These are phyloP conservation scores for Germaria angustata DNA, from an alignment of 2,888 invertebrate species.

Conservation along the genomic window DNA sequence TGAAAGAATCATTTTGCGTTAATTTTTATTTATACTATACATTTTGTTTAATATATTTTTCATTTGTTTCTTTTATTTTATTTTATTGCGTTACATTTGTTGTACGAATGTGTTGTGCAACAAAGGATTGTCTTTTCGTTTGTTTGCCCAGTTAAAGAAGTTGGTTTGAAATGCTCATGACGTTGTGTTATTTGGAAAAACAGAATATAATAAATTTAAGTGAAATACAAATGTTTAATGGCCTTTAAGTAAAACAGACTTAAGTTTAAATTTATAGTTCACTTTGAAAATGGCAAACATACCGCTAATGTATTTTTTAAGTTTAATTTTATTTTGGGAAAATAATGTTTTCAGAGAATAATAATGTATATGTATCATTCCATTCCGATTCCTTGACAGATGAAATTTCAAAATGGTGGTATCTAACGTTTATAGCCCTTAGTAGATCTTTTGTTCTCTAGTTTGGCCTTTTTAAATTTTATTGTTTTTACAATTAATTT, in stretches of 20 bases:
- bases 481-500: no score
- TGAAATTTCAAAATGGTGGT: no score
- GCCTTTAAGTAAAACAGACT: conserved; percentile 46
- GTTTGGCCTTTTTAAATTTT: no score
- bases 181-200: conserved; percentile 12
- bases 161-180: conserved; percentile 62
- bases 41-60: conserved; percentile 40
- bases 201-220: conserved; percentile 56
- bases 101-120: neutral
- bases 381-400: no score
- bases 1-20: conserved; percentile 53
- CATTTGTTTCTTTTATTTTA: conserved; percentile 14
- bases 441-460: no score
- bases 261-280: conserved; percentile 54
- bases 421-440: no score
- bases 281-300: conserved; percentile 52
- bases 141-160: conserved; percentile 69
- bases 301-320: conserved; percentile 53
- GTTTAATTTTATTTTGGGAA: neutral
- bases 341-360: no score
- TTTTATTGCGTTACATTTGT: conserved; percentile 56
- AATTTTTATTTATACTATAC: neutral
- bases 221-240: conserved; percentile 58
- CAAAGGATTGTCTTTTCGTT: conserved; percentile 53
- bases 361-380: no score